Base-by-base conservation (phyloP, 2,797 vertebrate genomes). In the Ceyx erithaca region DNA sequence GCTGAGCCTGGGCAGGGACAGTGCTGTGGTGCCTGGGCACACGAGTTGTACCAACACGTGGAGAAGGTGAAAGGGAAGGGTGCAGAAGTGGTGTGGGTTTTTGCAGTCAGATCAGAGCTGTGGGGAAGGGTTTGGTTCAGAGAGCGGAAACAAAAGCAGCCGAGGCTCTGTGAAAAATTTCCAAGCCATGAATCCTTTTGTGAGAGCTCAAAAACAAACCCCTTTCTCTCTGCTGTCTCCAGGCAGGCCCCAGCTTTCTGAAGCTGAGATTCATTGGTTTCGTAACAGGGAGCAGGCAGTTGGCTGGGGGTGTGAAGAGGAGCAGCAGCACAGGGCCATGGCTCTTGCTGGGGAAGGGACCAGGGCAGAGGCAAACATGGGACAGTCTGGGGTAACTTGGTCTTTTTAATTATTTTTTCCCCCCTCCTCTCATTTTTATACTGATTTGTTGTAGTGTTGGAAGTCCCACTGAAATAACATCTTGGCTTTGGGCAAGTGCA, bases 161-260 rank as follows among this genome's bases (percentile, higher is more conserved):
- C 14, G 41, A 45, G 84, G 75, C 79, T 63, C 57, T 90, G 79
- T 59, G 71, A 85, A 55, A 82, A 18, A 19, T 55, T 86, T 49
- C 64, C 4, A 1, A 83, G 89, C 71, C 89, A 89, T 87, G 85
- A 73, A 89, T 82, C 79, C 94, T 80, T 93, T 90, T 85, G 92
- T 87, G 72, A 87, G 67, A 54, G 85, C 87, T 92, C 76, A 10
- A 26, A 87, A 80, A 2, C 82, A 57, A 89, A 5, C 28, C 26
- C 67, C 25, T 8, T 19, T 7, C 58, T 26, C 54, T 1, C 37
- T 1, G 5, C 83, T 75, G 70, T 37, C 75, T 68, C 79, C 0
- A 2, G 90, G 64, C 85, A 76, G 72, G 77, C 73, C 43, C 33
- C 1, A 0, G 70, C 51, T 16, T 3, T 40, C 68, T 4, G 31